Percentiles rank a stretch among this genome's conserved stretches.
Evolutionary conservation across 2,797 vertebrate species (phyloP).

Genomic region (Prionace glauca): DNA sequence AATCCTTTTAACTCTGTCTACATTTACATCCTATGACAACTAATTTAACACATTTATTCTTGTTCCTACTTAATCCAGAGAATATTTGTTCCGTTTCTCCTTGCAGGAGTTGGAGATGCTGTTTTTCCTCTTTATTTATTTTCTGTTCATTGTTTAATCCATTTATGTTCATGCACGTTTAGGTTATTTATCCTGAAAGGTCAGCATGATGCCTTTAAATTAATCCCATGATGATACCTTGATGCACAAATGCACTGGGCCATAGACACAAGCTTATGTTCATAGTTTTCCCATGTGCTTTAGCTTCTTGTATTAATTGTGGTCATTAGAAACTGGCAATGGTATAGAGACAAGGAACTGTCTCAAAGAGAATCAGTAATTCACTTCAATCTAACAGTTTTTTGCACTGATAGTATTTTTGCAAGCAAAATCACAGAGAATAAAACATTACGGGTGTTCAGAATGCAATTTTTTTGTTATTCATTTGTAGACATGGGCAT

Average conservation of each 20-base stretch:
- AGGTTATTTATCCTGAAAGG: background rate
- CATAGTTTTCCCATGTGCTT: background rate
- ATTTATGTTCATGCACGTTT: background rate
- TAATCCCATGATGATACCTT: background rate
- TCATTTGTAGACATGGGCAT: too few relatives aligned
- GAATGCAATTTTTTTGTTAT: too few relatives aligned
- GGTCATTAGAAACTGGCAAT: background rate
- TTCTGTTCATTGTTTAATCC: background rate
- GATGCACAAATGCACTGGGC: background rate
- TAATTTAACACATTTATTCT: background rate
- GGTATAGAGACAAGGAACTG: background rate
- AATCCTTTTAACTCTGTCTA: background rate
- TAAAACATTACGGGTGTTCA: background rate
- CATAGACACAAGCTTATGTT: background rate
- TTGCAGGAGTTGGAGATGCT: background rate
- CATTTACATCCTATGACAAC: background rate
- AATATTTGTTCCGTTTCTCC: background rate
- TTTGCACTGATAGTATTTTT: background rate
- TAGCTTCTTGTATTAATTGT: background rate
- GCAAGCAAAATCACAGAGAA: background rate
- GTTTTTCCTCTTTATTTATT: background rate
- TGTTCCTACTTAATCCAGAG: background rate
- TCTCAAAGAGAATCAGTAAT: background rate
- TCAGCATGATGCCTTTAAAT: background rate
- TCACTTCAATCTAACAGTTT: background rate